Evolutionary conservation across 2,113 vertebrate genomes (phyloP).

Genomic region (Psophia crepitans): DNA sequence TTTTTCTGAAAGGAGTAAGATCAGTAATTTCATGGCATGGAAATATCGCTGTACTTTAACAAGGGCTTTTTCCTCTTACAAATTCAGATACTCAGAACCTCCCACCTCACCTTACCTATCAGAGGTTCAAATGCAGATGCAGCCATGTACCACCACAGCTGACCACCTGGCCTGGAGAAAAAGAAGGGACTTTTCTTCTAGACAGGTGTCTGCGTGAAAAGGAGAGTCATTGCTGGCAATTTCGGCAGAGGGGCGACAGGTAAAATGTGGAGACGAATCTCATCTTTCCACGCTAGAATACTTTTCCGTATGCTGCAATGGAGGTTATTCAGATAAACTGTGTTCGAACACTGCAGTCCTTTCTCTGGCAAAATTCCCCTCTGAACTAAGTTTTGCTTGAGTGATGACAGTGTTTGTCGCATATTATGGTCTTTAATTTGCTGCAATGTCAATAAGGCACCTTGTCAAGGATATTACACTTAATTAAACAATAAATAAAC

Average conservation of each 20-base stretch:
- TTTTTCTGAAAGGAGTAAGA: not conserved
- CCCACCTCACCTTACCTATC: not conserved
- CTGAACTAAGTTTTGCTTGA: slow-evolving; percentile 54
- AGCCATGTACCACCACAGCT: not conserved
- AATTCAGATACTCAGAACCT: not conserved
- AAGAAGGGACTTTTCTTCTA: not conserved
- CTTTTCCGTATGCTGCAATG: not conserved
- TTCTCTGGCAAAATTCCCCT: slow-evolving; percentile 4
- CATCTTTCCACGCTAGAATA: not conserved
- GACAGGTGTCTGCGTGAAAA: not conserved
- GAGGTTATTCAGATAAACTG: not conserved
- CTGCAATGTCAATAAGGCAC: slow-evolving; percentile 61
- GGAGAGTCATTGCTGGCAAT: not conserved
- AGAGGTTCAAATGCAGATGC: not conserved
- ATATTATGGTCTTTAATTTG: slow-evolving; percentile 64
- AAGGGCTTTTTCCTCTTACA: not conserved
- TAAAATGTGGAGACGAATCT: not conserved
- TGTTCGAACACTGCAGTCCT: not conserved
- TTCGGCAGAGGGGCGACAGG: not conserved
- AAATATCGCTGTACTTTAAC: not conserved
- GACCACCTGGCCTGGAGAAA: not conserved
- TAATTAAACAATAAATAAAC: slow-evolving; percentile 68
- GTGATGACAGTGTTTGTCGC: slow-evolving; percentile 51
- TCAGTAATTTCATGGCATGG: not conserved
- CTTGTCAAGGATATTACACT: slow-evolving; percentile 66